Percentiles rank a stretch among this genome's conserved stretches.
Evolutionary conservation across 2,797 vertebrate species (phyloP).

Genomic region (Anniella stebbinsi): DNA sequence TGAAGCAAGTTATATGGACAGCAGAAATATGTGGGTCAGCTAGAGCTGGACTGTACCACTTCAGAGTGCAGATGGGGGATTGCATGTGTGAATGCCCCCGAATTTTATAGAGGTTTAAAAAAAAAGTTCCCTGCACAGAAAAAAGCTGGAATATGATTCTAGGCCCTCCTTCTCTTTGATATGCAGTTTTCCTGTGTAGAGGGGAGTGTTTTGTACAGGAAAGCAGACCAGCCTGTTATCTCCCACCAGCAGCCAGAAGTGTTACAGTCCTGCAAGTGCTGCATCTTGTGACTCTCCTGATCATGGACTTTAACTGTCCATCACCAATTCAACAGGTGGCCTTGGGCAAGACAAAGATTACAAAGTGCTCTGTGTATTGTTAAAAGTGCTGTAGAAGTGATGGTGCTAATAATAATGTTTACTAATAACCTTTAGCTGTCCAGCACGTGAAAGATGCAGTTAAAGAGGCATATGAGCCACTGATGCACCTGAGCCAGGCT

Average conservation of each 20-base stretch:
- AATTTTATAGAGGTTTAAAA: too few species aligned
- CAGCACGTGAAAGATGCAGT: conserved; percentile 7
- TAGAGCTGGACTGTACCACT: not conserved
- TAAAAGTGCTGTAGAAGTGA: not conserved
- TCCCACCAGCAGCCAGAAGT: not conserved
- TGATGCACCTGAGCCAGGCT: not conserved
- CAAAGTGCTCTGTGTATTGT: not conserved
- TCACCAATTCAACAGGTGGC: not conserved
- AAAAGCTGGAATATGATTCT: not conserved
- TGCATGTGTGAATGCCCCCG: too few species aligned
- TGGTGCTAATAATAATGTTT: conserved; percentile 10
- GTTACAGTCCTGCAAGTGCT: not conserved
- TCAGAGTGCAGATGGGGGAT: not conserved
- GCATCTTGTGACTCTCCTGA: too few species aligned
- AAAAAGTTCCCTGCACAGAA: not conserved
- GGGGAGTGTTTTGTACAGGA: not conserved
- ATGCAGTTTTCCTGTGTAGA: not conserved
- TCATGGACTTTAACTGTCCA: too few species aligned
- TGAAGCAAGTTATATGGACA: not conserved
- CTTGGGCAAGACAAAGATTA: too few species aligned
- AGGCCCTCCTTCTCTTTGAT: not conserved
- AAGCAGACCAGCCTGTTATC: not conserved
- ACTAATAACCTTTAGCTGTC: not conserved
- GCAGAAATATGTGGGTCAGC: not conserved
- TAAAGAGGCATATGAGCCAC: conserved; percentile 9